These are phyloP conservation scores for Rhincodon typus DNA, from an alignment of 2,797 vertebrate species.

Conservation along the genomic window DNA sequence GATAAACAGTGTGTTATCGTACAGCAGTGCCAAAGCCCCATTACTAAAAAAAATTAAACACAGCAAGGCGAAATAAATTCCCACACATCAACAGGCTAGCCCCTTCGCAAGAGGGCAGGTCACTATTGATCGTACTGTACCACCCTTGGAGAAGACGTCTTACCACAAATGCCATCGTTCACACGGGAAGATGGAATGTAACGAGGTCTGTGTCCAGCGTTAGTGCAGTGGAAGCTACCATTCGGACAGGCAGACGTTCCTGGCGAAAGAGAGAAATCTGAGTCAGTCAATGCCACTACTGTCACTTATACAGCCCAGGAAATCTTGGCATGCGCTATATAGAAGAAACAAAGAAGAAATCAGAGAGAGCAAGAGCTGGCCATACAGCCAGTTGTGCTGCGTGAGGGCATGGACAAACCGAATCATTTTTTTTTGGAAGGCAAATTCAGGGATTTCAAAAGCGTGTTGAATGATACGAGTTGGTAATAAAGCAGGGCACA, in stretches of 20 bases:
- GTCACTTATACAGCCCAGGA: background rate
- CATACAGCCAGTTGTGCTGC: background rate
- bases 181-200: conserved; percentile 79
- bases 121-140: background rate
- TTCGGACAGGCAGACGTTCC: conserved; percentile 83
- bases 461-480: background rate
- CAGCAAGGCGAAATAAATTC: background rate
- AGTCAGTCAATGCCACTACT: background rate
- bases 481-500: background rate
- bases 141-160: conserved; percentile 40
- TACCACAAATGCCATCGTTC: conserved; percentile 87
- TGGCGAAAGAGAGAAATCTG: conserved; percentile 43
- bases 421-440: background rate
- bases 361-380: background rate
- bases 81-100: background rate
- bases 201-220: conserved; percentile 68
- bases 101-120: background rate
- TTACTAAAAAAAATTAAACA: background rate
- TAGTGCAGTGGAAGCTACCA: conserved; percentile 80
- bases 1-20: background rate
- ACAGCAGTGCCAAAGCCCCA: background rate
- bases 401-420: background rate
- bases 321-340: background rate
- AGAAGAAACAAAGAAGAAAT: background rate
- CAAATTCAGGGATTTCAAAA: background rate